Base-by-base conservation (phyloP, 2,113 vertebrate genomes). In the Halcyon malimbica region DNA sequence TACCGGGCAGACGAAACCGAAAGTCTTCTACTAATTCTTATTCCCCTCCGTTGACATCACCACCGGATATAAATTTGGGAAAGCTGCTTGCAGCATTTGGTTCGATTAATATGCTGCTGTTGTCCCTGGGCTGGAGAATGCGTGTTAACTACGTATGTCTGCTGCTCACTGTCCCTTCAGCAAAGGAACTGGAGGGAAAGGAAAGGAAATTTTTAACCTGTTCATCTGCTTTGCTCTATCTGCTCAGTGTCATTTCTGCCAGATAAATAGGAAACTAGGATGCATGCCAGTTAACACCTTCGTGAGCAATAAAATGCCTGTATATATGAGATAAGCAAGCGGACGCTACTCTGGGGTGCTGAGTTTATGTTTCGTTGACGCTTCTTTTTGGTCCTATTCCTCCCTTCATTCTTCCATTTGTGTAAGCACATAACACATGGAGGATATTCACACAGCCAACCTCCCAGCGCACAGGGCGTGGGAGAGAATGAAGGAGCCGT, bases 101-200 rank as follows among this genome's bases (percentile, higher is more conserved):
- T 76, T 92, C 54, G 44, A 11, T 71, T 91, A 62, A 51, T 50
- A 75, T 29, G 60, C 41, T 56, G 13, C 7, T 63, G n/a, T 12
- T 56, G 37, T 65, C 31, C 13, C 24, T 67, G 65, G 39, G 8
- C 42, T 53, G 68, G 64, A 51, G 76, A 78, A 81, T 19, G 18
- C 2, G 1, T 16, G 10, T 25, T 60, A 59, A 42, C 28, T 67
- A 24, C 0, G 0, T 69, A 10, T 12, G 24, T 41, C 81, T 74
- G 31, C 21, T 64, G 60, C 29, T 74, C 21, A 51, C 57, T 5
- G 0, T 71, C 53, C 42, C 31, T 82, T 75, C 68, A 87, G 50
- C 44, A 39, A 37, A 69, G 18, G 5, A 83, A 75, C 16, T 25
- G 39, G 31, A 53, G 42, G 46, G 19, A 51, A 83, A 88, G 31